Conservation (phyloP, 2,113 vertebrate species). For the Ptilorrhoa leucosticta region DNA sequence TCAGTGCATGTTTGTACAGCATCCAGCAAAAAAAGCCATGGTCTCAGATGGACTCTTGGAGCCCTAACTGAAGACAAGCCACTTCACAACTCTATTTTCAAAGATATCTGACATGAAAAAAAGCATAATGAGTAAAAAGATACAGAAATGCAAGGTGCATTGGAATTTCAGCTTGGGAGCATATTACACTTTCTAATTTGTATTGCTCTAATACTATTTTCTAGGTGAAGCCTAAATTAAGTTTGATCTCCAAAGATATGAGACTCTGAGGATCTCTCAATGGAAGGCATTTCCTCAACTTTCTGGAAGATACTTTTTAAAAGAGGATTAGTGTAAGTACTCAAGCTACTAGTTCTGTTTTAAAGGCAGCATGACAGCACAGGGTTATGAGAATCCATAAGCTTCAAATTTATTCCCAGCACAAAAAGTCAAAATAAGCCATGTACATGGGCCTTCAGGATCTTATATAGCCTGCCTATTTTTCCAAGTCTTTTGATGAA, state of each 20-base stretch:
- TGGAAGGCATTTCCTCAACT: background rate
- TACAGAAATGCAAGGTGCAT: background rate
- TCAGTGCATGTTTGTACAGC: background rate
- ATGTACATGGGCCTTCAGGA: background rate
- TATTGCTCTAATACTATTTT: background rate
- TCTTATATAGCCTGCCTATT: background rate
- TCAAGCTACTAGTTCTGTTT: background rate
- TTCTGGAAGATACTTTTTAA: background rate
- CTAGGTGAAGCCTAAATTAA: background rate
- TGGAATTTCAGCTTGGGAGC: background rate
- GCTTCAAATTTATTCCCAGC: background rate
- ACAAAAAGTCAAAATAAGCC: background rate
- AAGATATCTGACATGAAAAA: background rate
- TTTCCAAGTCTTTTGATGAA: background rate
- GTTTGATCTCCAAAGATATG: background rate
- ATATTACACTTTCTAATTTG: background rate
- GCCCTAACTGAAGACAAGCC: background rate
- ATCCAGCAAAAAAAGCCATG: background rate
- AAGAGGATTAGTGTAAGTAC: background rate
- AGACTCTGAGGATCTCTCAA: background rate
- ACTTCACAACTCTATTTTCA: background rate
- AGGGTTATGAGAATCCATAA: background rate
- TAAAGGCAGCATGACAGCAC: background rate
- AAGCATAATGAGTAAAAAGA: background rate
- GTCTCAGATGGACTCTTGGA: background rate